Evolutionary conservation across 2,888 invertebrate species (phyloP), one percentile per base, ranked within the genome.

Genomic region (Theodoxus fluviatilis): DNA sequence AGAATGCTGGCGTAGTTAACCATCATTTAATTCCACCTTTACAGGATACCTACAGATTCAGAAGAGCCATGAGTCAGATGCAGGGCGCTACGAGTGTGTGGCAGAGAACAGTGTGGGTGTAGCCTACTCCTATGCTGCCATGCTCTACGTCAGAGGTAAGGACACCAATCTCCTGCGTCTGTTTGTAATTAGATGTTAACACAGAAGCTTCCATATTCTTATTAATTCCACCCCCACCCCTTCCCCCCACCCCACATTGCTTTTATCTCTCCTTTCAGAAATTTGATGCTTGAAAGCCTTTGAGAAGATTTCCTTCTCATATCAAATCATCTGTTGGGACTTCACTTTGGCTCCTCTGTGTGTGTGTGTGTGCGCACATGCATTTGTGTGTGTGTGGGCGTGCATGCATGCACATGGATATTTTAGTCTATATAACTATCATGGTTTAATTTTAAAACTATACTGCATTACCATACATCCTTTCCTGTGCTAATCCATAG

Each of bases 11-110:
- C n/a, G n/a, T n/a, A n/a, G n/a, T n/a, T n/a, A n/a, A n/a, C n/a
- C n/a, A n/a, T n/a, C n/a, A n/a, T n/a, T n/a, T n/a, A n/a, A n/a
- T n/a, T n/a, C n/a, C n/a, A n/a, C 52, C 57, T 67, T 69, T 73
- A 3, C 75, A 94, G 95, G 94, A 82, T 91, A 93, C 67, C 89
- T 98, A 77, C 94, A 95, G 89, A 96, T 98, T 81, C 92, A 92
- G 79, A 93, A 93, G 86, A 94, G 95, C 80, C 93, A 94, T 81
- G 94, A 94, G 84, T 93, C 93, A 79, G 97, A 98, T 89, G 94
- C 95, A 85, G 97, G 96, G 68, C 95, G 95, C 88, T 98, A 96
- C 87, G 97, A 97, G 88, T 98, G 98, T 87, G 94, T 96, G 59
- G 96, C 96, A 0, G 95, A 95, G 85, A 98, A 97, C 87, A 90